These are phyloP conservation scores for Tethya wilhelma DNA, from an alignment of 37 sponge, comb jelly and placozoan species.

Conservation along the genomic window DNA sequence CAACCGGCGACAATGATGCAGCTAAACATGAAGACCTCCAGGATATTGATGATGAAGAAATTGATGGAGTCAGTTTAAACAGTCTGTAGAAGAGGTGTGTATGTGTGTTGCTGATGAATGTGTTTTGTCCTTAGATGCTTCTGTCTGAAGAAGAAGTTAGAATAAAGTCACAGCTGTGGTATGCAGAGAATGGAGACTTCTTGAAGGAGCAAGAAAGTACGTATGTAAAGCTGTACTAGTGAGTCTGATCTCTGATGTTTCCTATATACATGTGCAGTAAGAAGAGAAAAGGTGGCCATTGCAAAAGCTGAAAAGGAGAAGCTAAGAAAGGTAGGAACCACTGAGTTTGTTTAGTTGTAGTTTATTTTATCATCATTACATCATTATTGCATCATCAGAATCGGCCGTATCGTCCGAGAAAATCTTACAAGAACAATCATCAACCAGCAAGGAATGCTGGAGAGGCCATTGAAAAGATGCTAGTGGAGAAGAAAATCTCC, in stretches of 20 bases:
- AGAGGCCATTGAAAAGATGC: slow-evolving; percentile 96
- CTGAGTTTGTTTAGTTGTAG: neutral
- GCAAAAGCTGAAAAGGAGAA: slow-evolving; percentile 53
- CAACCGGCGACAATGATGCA: slow-evolving; percentile 4
- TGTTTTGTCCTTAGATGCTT: slow-evolving; percentile 52
- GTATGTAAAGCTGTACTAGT: neutral
- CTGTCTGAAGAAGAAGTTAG: slow-evolving; percentile 83
- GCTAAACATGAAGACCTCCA: slow-evolving; percentile 32
- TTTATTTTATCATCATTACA: neutral
- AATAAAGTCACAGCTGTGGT: slow-evolving; percentile 87
- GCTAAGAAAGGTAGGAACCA: slow-evolving; percentile 33
- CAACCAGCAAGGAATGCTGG: slow-evolving; percentile 77
- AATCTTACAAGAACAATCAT: slow-evolving; percentile 5
- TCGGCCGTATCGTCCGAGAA: neutral
- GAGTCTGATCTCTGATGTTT: neutral
- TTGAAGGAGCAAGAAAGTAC: slow-evolving; percentile 77
- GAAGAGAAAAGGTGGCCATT: slow-evolving; percentile 35
- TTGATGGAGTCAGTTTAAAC: slow-evolving; percentile 63
- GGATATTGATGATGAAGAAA: slow-evolving; percentile 86
- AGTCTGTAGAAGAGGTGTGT: neutral
- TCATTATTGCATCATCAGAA: neutral
- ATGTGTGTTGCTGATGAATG: neutral
- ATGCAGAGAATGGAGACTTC: slow-evolving; percentile 87
- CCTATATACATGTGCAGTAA: slow-evolving; percentile 25
- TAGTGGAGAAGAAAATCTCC: slow-evolving; percentile 92